Conservation (phyloP, 2,113 vertebrate genomes). For the Parus major region DNA sequence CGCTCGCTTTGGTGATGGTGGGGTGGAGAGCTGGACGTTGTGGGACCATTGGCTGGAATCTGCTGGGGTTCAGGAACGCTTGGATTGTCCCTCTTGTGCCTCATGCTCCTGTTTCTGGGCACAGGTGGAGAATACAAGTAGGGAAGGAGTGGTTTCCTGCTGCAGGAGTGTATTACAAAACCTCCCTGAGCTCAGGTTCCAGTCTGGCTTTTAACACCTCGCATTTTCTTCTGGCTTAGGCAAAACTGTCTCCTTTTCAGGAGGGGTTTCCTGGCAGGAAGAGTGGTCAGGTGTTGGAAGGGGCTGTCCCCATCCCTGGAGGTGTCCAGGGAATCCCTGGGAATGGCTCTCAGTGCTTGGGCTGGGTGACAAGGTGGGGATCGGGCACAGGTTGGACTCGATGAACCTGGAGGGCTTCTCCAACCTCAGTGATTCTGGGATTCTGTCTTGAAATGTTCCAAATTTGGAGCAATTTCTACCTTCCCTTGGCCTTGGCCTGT, state of each 20-base stretch:
- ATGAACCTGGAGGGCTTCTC: not conserved
- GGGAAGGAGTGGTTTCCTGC: not conserved
- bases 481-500: accelerated
- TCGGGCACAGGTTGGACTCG: accelerated
- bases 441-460: not conserved
- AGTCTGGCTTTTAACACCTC: not conserved
- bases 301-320: not conserved
- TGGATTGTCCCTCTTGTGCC: accelerated
- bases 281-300: not conserved
- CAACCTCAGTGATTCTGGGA: not conserved
- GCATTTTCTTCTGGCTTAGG: accelerated
- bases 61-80: not conserved
- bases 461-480: not conserved
- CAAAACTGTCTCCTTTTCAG: not conserved
- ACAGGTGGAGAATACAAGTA: not conserved
- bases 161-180: not conserved
- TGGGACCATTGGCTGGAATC: not conserved
- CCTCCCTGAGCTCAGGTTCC: not conserved
- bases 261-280: not conserved
- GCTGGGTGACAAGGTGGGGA: not conserved
- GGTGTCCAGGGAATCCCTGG: not conserved
- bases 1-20: accelerated
- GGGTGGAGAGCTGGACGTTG: accelerated
- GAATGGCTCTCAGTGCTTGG: not conserved
- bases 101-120: accelerated